These are phyloP conservation scores for Melanogrammus aeglefinus DNA, from an alignment of 2,797 vertebrate genomes.

Conservation along the genomic window DNA sequence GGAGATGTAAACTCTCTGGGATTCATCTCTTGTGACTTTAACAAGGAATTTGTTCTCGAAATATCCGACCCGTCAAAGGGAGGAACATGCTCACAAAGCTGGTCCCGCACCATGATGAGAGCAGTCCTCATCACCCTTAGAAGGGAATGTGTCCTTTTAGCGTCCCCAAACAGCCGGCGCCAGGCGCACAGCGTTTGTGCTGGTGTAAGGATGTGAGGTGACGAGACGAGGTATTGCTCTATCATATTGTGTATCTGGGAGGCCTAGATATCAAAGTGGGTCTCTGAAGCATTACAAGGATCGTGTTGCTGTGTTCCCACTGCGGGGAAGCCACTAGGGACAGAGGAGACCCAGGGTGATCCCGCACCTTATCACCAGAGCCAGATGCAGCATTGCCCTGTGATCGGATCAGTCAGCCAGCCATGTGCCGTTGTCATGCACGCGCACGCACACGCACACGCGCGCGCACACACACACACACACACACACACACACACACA, in stretches of 20 bases:
- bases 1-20: not conserved
- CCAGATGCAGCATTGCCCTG: conserved; percentile 56
- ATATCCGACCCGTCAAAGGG: conserved; percentile 47
- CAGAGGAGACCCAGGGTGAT: conserved; percentile 49
- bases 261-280: conserved; percentile 55
- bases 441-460: not conserved
- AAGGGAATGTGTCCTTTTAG: conserved; percentile 3
- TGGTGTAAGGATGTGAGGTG: not conserved
- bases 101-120: conserved; percentile 1
- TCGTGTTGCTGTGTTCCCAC: conserved; percentile 47
- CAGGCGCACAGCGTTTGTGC: not conserved
- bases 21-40: conserved; percentile 41
- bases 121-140: conserved; percentile 6
- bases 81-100: conserved; percentile 21
- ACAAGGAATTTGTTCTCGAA: conserved; percentile 35
- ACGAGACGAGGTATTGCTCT: conserved; percentile 10
- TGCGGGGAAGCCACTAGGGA: conserved; percentile 52
- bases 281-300: conserved; percentile 59
- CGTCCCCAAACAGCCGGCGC: conserved; percentile 17
- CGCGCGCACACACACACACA: not conserved
- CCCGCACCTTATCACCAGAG: conserved; percentile 60
- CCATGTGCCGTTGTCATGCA: conserved; percentile 25
- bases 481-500: not conserved
- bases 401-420: conserved; percentile 58
- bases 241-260: conserved; percentile 43